Percentiles rank a stretch among this genome's conserved stretches.
Conservation (phyloP, 2,797 vertebrate genomes). For the Xyrichtys novacula region DNA sequence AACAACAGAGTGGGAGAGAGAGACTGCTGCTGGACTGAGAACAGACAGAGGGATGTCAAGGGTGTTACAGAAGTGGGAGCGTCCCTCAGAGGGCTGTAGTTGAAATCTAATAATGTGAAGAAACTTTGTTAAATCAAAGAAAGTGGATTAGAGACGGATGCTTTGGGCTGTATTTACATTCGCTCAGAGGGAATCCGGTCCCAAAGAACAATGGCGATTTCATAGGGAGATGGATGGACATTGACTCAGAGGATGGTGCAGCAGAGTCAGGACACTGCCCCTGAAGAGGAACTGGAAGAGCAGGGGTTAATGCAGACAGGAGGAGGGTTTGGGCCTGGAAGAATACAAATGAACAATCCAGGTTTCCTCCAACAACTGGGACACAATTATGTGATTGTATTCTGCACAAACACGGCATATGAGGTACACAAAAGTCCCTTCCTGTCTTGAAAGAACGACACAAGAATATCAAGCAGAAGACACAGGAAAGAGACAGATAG, state of each 20-base stretch:
- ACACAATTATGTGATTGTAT: conserved; percentile 60
- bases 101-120: conserved; percentile 70
- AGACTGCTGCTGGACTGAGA: conserved; percentile 41
- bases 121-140: conserved; percentile 66
- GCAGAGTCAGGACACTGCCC: conserved; percentile 5
- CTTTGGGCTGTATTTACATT: conserved; percentile 62
- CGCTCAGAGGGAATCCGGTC: conserved; percentile 44
- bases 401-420: conserved; percentile 44
- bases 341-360: conserved; percentile 55
- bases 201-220: conserved; percentile 54
- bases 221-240: conserved; percentile 30
- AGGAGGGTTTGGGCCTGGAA: conserved; percentile 12
- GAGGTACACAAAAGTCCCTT: conserved; percentile 53
- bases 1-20: not conserved
- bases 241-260: conserved; percentile 18
- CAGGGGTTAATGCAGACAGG: conserved; percentile 19
- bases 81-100: conserved; percentile 28
- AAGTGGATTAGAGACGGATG: conserved; percentile 51
- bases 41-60: conserved; percentile 55
- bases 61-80: conserved; percentile 54
- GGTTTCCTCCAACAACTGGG: conserved; percentile 49
- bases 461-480: conserved; percentile 15
- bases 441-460: conserved; percentile 32
- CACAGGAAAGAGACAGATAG: conserved; percentile 32
- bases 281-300: conserved; percentile 29